These are phyloP conservation scores for Cydia strobilella DNA, from an alignment of 1,140 invertebrate species.

Conservation along the genomic window DNA sequence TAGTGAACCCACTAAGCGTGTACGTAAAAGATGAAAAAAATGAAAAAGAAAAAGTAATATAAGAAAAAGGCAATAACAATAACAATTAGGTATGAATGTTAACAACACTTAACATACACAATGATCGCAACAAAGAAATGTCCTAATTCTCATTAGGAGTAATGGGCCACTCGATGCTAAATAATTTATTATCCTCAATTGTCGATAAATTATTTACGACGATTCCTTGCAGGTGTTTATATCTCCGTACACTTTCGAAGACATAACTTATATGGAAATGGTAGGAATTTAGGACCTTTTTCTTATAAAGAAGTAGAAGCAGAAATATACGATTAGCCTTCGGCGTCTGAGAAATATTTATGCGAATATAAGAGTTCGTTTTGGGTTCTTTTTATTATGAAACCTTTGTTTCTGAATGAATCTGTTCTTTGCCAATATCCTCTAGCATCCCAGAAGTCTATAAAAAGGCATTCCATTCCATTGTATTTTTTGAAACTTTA, in stretches of 20 bases:
- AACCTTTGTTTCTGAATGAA: background rate
- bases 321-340: slow-evolving; percentile 16
- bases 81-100: too few species aligned
- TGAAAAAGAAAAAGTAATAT: background rate
- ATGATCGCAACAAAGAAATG: slow-evolving; percentile 7
- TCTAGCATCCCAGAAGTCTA: background rate
- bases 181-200: slow-evolving; percentile 14
- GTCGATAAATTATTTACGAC: slow-evolving; percentile 13
- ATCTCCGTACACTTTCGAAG: background rate
- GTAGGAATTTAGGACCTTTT: background rate
- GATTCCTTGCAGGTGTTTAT: slow-evolving; percentile 12
- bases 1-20: too few species aligned
- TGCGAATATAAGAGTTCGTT: slow-evolving; percentile 40
- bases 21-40: background rate
- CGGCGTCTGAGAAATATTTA: slow-evolving; percentile 41
- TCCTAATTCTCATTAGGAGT: slow-evolving; percentile 6
- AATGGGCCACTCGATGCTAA: background rate
- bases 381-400: slow-evolving; percentile 11
- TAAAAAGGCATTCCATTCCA: too few species aligned
- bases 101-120: slow-evolving; percentile 1
- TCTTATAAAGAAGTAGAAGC: background rate
- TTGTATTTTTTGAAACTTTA: too few species aligned
- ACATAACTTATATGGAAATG: background rate
- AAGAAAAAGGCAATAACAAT: background rate
- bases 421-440: background rate